Evolutionary conservation across 1,140 invertebrate species (phyloP).

Genomic region (Zaprionus ornatus): DNA sequence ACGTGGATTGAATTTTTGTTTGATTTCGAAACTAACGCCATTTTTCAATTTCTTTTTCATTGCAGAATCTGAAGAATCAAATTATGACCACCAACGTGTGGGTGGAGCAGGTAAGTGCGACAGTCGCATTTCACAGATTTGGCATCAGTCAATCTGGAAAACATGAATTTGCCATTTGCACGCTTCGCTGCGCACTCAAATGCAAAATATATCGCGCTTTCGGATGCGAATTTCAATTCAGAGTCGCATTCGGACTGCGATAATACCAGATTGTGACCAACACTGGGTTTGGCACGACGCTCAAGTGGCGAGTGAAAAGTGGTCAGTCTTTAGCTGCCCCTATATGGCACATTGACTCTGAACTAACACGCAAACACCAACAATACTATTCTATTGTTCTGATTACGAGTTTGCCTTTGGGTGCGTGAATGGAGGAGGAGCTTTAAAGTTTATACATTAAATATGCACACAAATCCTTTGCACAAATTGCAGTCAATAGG

Average conservation of each 20-base stretch:
- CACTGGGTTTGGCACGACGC: conserved; percentile 1
- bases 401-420: conserved; percentile 41
- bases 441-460: conserved; percentile 65
- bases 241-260: conserved; percentile 34
- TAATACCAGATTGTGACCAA: conserved; percentile 57
- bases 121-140: conserved; percentile 5
- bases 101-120: conserved; percentile 94
- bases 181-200: conserved; percentile 52
- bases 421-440: conserved; percentile 24
- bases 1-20: conserved; percentile 33
- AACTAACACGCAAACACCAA: conserved; percentile 49
- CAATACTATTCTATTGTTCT: conserved; percentile 45
- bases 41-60: conserved; percentile 81
- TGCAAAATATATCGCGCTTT: conserved; percentile 50
- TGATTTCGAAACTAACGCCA: conserved; percentile 35
- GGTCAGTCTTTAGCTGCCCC: not conserved
- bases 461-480: conserved; percentile 69
- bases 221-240: not conserved
- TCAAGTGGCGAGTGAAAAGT: conserved; percentile 6
- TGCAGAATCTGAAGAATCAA: conserved; percentile 97
- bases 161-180: conserved; percentile 78
- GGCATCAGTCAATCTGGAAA: conserved; percentile 37
- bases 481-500: conserved; percentile 69
- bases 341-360: conserved; percentile 17
- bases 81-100: conserved; percentile 99